These are phyloP conservation scores for Pardalotus punctatus DNA, from an alignment of 2,113 vertebrate genomes.

Conservation along the genomic window DNA sequence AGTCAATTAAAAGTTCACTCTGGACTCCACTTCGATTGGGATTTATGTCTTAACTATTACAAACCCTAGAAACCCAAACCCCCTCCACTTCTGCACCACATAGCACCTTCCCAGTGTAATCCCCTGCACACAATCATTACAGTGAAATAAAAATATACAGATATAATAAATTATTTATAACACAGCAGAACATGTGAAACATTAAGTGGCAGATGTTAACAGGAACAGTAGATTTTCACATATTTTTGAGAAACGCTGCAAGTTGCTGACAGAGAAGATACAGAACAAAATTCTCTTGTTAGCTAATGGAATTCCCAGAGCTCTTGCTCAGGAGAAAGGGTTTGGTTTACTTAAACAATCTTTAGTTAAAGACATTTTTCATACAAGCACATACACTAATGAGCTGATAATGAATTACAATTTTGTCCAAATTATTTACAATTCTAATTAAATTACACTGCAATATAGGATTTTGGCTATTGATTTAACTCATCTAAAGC, in stretches of 20 bases:
- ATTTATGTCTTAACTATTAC: not conserved
- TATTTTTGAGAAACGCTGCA: not conserved
- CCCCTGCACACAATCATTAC: not conserved
- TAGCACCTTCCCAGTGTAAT: not conserved
- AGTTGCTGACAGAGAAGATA: slow-evolving; percentile 23
- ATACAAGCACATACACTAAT: not conserved
- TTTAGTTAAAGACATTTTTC: not conserved
- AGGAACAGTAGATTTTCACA: not conserved
- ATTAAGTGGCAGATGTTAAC: not conserved
- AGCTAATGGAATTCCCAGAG: slow-evolving; percentile 14
- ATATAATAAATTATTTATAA: not conserved
- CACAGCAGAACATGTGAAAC: not conserved
- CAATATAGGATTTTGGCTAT: not conserved
- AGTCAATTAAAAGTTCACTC: not conserved
- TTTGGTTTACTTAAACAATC: not conserved
- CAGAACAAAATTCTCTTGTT: not conserved
- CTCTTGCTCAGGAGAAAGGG: not conserved
- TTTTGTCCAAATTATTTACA: not conserved
- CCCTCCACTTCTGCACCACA: not conserved
- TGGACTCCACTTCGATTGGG: not conserved
- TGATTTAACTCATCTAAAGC: not conserved
- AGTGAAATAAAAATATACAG: not conserved
- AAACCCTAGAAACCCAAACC: not conserved
- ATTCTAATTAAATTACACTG: not conserved
- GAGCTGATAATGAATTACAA: not conserved